Conservation (phyloP, 2,113 vertebrate species). For the Rhinolophus sinicus region DNA sequence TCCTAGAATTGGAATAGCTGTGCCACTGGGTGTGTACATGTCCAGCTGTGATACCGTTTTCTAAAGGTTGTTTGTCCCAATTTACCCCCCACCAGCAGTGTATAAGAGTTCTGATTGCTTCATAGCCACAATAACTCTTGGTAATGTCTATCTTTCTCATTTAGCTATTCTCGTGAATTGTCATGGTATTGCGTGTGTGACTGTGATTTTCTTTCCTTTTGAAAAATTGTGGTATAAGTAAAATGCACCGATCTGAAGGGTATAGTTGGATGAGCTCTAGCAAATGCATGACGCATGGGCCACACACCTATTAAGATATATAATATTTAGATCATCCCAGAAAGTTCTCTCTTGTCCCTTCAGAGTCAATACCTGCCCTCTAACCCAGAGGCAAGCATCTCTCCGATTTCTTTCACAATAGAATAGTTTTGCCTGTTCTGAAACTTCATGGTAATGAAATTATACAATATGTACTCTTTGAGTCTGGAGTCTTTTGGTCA, state of each 20-base stretch:
- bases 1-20: not conserved
- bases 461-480: not conserved
- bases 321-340: not conserved
- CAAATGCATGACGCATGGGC: not conserved
- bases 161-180: not conserved
- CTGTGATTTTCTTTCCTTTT: not conserved
- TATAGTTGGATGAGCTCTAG: not conserved
- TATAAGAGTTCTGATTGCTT: not conserved
- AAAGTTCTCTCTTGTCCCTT: not conserved
- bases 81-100: not conserved
- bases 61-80: not conserved
- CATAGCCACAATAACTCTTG: not conserved
- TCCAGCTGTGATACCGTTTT: not conserved
- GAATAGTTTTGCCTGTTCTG: not conserved
- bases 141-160: not conserved
- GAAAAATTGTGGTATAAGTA: not conserved
- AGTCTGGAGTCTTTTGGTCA: not conserved
- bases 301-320: not conserved
- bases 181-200: not conserved
- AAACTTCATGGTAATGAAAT: not conserved
- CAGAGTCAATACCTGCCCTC: not conserved
- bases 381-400: not conserved
- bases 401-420: not conserved
- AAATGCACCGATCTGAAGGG: not conserved
- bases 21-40: not conserved